phyloP scores from a whole-genome alignment of 2,113 vertebrate genomes.

The Megalops atlanticus region DNA sequence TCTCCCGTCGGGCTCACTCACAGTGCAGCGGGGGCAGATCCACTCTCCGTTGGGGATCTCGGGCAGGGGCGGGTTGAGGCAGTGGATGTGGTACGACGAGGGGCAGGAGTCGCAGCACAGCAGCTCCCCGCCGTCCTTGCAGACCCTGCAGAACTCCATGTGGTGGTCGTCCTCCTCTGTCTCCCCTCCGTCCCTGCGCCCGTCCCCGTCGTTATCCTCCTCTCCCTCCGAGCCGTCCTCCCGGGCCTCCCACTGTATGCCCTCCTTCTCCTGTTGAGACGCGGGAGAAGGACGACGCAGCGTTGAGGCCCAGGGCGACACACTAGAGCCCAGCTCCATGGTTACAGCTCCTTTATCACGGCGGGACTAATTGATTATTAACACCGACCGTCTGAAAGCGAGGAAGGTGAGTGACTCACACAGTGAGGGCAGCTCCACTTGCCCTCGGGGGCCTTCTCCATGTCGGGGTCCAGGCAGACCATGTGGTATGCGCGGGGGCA shows the following conservation, averaged over 20 bases:
- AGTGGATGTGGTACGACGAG: conserved; percentile 97
- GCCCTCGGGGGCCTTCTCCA: conserved; percentile 98
- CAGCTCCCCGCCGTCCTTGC: conserved; percentile 95
- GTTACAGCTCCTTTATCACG: neutral
- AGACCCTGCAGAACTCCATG: conserved; percentile 98
- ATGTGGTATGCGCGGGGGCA: conserved; percentile 98
- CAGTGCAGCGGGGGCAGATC: conserved; percentile 96
- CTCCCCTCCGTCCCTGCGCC: conserved; percentile 74
- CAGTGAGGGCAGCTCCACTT: conserved; percentile 99
- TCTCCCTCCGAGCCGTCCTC: conserved; percentile 90
- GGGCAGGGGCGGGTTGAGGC: conserved; percentile 91
- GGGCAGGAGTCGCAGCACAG: conserved; percentile 97
- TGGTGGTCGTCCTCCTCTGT: conserved; percentile 94
- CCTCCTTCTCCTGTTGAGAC: conserved; percentile 87
- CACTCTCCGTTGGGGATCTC: conserved; percentile 98
- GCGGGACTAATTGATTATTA: neutral
- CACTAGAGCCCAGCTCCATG: neutral
- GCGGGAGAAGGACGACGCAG: neutral
- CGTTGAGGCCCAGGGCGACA: neutral
- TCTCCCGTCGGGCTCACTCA: conserved; percentile 64
- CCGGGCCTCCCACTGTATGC: conserved; percentile 96
- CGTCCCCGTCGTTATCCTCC: conserved; percentile 79
- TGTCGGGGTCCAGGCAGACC: conserved; percentile 97
- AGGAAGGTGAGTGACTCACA: conserved; percentile 71
- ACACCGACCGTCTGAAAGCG: neutral